Evolutionary conservation across 2,797 vertebrate genomes (phyloP).

Genomic region (Phataginus tetradactyla): DNA sequence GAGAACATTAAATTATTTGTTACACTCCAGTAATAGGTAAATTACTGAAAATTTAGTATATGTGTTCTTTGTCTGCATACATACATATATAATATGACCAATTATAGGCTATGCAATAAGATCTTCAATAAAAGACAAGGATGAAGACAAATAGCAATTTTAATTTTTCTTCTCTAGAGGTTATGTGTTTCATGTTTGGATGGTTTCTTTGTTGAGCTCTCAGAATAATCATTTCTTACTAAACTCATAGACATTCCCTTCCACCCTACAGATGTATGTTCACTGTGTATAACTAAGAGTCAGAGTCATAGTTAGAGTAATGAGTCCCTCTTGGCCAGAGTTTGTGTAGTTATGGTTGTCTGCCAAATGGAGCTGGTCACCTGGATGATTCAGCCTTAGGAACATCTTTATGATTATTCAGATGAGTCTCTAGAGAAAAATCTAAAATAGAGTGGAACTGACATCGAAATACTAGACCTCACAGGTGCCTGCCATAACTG

Average conservation of each 20-base stretch:
- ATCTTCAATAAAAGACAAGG: neutral
- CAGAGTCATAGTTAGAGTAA: neutral
- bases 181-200: neutral
- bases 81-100: neutral
- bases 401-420: constrained; percentile 34
- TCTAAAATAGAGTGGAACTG: constrained; percentile 16
- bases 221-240: neutral
- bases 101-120: neutral
- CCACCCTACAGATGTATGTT: neutral
- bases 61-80: neutral
- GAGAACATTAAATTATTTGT: neutral
- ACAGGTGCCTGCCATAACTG: neutral
- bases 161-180: neutral
- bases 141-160: neutral
- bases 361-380: constrained; percentile 6
- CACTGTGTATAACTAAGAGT: neutral
- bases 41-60: neutral
- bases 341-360: neutral
- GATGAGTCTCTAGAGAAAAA: constrained; percentile 9
- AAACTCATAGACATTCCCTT: neutral
- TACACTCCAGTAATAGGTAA: neutral
- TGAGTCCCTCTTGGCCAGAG: rapidly evolving
- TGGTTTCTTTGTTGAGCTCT: constrained; percentile 1
- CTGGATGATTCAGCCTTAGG: neutral
- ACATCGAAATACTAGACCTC: neutral